Percentiles rank a stretch among this genome's conserved stretches.
Conservation (phyloP, 2,113 vertebrate genomes). For the Irena cyanogastra region DNA sequence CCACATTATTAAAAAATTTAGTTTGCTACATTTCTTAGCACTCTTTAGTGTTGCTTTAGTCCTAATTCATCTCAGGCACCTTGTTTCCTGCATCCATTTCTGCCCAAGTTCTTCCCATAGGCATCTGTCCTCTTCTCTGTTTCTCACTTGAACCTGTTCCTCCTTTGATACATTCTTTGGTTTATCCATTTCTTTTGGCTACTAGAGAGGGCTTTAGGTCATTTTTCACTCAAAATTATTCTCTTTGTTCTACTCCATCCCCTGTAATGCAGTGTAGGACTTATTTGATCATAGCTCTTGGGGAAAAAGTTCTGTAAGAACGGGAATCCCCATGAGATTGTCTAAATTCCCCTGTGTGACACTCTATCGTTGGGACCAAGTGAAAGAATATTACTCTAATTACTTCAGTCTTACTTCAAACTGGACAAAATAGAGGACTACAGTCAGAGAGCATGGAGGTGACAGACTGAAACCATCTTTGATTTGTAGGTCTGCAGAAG, state of each 20-base stretch:
- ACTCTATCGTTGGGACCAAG: neutral
- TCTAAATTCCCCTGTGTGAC: neutral
- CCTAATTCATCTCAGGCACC: neutral
- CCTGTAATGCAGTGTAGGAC: neutral
- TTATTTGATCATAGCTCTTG: neutral
- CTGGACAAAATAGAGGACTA: neutral
- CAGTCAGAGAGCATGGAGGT: neutral
- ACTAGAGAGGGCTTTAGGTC: neutral
- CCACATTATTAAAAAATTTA: accelerated
- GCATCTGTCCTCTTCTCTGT: neutral
- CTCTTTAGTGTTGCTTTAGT: neutral
- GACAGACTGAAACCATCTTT: neutral
- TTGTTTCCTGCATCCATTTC: neutral
- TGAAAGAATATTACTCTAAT: neutral
- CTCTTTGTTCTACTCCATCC: neutral
- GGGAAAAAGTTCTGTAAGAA: neutral
- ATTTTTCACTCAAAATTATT: neutral
- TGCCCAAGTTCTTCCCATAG: neutral
- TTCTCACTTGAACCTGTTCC: neutral
- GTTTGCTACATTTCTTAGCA: neutral
- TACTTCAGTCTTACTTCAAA: neutral
- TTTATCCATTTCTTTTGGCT: neutral
- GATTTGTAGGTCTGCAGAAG: neutral
- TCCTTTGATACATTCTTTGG: neutral
- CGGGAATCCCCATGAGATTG: neutral